Base-by-base conservation (phyloP, 2,113 vertebrate genomes). In the Nipponia nippon region DNA sequence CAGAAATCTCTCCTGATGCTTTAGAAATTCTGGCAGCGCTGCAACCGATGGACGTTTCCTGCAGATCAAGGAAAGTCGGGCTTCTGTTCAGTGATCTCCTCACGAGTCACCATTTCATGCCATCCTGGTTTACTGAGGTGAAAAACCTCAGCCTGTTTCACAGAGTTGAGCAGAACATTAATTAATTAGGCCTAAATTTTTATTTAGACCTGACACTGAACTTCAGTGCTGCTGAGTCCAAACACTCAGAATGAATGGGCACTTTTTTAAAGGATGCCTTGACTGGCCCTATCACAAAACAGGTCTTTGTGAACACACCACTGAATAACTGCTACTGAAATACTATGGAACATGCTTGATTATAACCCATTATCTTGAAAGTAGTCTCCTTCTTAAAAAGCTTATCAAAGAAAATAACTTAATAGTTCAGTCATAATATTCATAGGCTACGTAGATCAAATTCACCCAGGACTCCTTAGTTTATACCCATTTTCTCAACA, bases 281-380 rank as follows among this genome's bases (percentile, higher is more conserved):
- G 56, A 83, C 70, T 50, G 36, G 70, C 21, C 71, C 58, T 49
- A 59, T 70, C 75, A 88, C 87, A 93, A 83, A 94, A 83, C 0
- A 90, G 38, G 49, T 72, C 84, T 91, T 87, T 91, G 93, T 79
- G 73, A 89, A 34, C 55, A 78, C 32, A 12, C 40, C 65, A 65
- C 52, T 87, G 78, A 72, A 50, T 65, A 82, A 82, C 56, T 69
- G 25, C 17, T 8, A 58, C 70, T 44, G 81, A 79, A 93, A 82
- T 34, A 77, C 62, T 21, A n/a, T 3, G 62, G 56, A 87, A 83
- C 50, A 26, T 38, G 65, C 11, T 58, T 49, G 73, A 83, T 75
- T 88, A 86, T 44, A 93, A 96, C 34, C 77, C 67, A 83, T 73
- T 95, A 80, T 26, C 87, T 75, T 86, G 62, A 87, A 95, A 94